These are phyloP conservation scores for Saccostrea cuccullata DNA, from an alignment of 1,140 invertebrate genomes.

Conservation along the genomic window DNA sequence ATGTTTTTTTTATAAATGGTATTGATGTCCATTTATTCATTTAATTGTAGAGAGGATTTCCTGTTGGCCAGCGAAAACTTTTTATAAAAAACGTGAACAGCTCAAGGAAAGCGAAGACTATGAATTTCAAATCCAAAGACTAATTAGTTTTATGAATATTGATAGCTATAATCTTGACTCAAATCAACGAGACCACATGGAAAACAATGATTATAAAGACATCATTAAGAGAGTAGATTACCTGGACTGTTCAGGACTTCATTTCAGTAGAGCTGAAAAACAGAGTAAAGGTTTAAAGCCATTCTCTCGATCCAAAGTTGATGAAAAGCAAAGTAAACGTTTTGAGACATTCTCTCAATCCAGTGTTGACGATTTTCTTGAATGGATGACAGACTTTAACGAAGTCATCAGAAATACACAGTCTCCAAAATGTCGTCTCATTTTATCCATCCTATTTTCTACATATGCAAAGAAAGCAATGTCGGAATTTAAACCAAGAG, in stretches of 20 bases:
- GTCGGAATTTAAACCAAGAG: not conserved
- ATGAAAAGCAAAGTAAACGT: not conserved
- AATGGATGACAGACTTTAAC: not conserved
- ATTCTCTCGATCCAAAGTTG: not conserved
- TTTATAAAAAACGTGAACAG: not conserved
- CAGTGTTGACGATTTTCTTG: not conserved
- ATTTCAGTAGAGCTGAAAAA: not conserved
- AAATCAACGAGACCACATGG: not conserved
- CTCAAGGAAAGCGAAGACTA: not conserved
- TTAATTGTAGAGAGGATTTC: too few species aligned
- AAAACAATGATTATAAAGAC: not conserved
- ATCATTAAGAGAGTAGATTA: not conserved
- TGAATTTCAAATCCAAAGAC: not conserved
- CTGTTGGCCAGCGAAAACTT: too few species aligned
- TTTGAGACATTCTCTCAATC: not conserved
- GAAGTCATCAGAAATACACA: not conserved
- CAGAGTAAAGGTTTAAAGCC: not conserved
- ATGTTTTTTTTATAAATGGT: too few species aligned
- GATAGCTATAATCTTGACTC: not conserved
- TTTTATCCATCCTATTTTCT: not conserved
- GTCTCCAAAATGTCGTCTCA: not conserved
- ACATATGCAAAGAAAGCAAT: not conserved
- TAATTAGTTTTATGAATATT: not conserved
- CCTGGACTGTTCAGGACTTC: not conserved
- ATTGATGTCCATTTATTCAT: too few species aligned